Evolutionary conservation across 92 coral and sea anemone genomes (phyloP).

Genomic region (Paragorgia papillata): DNA sequence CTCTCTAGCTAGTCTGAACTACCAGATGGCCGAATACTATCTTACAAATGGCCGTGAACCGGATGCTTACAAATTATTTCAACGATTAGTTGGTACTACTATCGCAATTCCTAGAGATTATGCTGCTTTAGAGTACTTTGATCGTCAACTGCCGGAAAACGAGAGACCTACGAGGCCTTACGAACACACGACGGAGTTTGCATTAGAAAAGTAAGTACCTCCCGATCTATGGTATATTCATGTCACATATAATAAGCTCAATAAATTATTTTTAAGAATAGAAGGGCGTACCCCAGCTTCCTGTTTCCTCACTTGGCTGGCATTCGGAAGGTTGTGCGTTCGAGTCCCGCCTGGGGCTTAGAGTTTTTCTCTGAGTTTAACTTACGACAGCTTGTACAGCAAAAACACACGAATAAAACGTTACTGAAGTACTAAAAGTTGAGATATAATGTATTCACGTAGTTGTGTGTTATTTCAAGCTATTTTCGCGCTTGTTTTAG

Average conservation of each 20-base stretch:
- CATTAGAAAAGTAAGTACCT: slow-evolving; percentile 70
- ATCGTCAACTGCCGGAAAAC: slow-evolving; percentile 67
- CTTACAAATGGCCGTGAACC: slow-evolving; percentile 76
- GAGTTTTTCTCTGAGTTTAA: too few species aligned
- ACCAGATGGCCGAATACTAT: slow-evolving; percentile 84
- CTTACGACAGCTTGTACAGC: too few species aligned
- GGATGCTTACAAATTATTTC: slow-evolving; percentile 78
- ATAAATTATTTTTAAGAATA: too few species aligned
- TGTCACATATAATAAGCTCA: too few species aligned
- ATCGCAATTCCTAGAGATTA: slow-evolving; percentile 83
- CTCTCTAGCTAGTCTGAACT: slow-evolving; percentile 66
- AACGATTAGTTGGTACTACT: slow-evolving; percentile 75
- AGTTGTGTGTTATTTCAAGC: not conserved
- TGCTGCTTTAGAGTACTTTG: slow-evolving; percentile 86
- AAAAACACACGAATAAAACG: too few species aligned
- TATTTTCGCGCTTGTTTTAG: slow-evolving; percentile 27
- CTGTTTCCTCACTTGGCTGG: too few species aligned
- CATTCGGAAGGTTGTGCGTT: too few species aligned
- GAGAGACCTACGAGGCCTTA: slow-evolving; percentile 66
- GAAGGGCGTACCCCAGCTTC: too few species aligned
- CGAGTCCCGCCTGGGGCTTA: too few species aligned
- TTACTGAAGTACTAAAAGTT: too few species aligned
- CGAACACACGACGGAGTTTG: slow-evolving; percentile 73
- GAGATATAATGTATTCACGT: too few species aligned
- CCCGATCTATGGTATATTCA: not conserved